Evolutionary conservation across 2,888 invertebrate species (phyloP).

Genomic region (Alcis repandata): DNA sequence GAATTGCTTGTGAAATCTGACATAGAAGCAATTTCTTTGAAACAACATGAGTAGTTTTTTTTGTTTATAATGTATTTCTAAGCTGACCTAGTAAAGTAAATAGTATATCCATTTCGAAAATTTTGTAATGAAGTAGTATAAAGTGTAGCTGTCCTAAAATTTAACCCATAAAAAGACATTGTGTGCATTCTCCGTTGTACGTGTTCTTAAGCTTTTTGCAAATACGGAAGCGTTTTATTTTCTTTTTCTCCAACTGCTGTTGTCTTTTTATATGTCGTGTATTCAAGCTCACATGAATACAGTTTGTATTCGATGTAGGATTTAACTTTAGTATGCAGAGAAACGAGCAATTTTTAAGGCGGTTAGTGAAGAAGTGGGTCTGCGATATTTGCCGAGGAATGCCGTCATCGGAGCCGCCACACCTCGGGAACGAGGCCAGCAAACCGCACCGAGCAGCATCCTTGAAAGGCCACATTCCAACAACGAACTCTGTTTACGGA

Average conservation of each 20-base stretch:
- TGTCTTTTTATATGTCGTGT: constrained; percentile 20
- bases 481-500: constrained; percentile 75
- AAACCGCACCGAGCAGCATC: constrained; percentile 70
- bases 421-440: constrained; percentile 73
- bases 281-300: constrained; percentile 26
- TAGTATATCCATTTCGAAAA: too few relatives aligned
- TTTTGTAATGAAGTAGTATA: too few relatives aligned
- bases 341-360: constrained; percentile 48
- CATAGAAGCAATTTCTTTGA: too few relatives aligned
- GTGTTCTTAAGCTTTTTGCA: constrained; percentile 37
- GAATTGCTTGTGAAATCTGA: too few relatives aligned
- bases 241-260: constrained; percentile 30
- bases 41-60: too few relatives aligned
- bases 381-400: constrained; percentile 71
- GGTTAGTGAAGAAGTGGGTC: constrained; percentile 53
- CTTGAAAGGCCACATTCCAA: constrained; percentile 85
- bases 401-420: constrained; percentile 68
- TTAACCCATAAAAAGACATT: constrained; percentile 38
- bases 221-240: constrained; percentile 28
- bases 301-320: constrained; percentile 41
- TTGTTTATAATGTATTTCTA: too few relatives aligned
- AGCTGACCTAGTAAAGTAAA: too few relatives aligned
- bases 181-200: constrained; percentile 36
- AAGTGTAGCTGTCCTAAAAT: constrained; percentile 9
- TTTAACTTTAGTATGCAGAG: constrained; percentile 38